Conservation (phyloP, 1,140 invertebrate genomes). For the Asobara japonica region DNA sequence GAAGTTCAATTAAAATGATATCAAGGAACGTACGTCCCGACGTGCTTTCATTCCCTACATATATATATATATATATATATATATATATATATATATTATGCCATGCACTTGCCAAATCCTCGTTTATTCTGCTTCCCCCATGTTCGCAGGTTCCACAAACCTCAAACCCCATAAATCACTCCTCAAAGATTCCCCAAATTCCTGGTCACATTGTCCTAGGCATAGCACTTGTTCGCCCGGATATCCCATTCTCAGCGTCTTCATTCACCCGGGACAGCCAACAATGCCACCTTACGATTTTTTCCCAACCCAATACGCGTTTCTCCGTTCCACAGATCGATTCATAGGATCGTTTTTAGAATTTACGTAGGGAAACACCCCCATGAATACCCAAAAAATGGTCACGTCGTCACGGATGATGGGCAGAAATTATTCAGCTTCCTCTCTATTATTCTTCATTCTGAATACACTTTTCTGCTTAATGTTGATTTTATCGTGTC, state of each 20-base stretch:
- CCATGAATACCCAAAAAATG: conserved; percentile 1
- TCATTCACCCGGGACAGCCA: not conserved
- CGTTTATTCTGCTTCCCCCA: not conserved
- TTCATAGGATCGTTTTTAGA: not conserved
- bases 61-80: no score
- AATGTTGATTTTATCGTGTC: conserved; percentile 19
- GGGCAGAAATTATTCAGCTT: not conserved
- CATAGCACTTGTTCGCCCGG: not conserved
- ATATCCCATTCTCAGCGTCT: conserved; percentile 8
- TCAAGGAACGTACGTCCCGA: no score
- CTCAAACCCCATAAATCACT: not conserved
- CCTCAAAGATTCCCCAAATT: conserved; percentile 2
- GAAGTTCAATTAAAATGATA: no score
- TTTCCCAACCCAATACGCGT: not conserved
- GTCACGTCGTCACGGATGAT: not conserved
- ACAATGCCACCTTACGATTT: conserved; percentile 17
- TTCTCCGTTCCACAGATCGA: conserved; percentile 15
- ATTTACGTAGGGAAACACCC: not conserved
- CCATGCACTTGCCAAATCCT: not conserved
- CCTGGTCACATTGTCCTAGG: not conserved
- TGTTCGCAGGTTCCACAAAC: not conserved
- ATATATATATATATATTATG: no score
- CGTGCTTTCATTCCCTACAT: no score
- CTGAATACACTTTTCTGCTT: not conserved
- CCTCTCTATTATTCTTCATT: conserved; percentile 1